These are phyloP conservation scores for Rhopalosiphum maidis DNA, from an alignment of 1,140 invertebrate species.

Conservation along the genomic window DNA sequence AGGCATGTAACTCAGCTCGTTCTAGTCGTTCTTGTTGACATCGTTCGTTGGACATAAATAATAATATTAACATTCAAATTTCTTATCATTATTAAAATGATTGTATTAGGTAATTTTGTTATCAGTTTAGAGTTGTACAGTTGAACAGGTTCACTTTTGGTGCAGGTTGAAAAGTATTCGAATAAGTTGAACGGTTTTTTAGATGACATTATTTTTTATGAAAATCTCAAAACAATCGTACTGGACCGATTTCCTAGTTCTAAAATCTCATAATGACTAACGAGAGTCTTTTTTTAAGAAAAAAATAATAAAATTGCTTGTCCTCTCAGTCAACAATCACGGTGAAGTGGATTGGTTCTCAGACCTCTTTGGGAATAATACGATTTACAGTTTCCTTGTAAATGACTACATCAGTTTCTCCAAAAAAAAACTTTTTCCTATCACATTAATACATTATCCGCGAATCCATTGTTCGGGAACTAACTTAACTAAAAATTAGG, in stretches of 20 bases:
- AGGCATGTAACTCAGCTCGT: no score
- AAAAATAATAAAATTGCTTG: neutral
- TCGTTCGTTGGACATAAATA: neutral
- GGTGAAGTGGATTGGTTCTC: neutral
- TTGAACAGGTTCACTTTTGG: no score
- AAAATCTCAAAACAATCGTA: neutral
- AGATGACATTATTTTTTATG: neutral
- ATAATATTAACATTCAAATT: neutral
- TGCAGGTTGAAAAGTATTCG: no score
- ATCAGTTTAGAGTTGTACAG: neutral
- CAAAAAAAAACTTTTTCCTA: constrained; percentile 46
- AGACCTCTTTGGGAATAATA: neutral
- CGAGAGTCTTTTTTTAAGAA: neutral
- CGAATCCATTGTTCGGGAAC: constrained; percentile 51
- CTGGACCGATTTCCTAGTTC: neutral
- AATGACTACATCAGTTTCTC: constrained; percentile 55
- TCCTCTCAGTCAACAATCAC: neutral
- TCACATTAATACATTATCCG: constrained; percentile 33
- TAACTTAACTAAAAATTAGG: neutral
- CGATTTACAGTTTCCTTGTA: constrained; percentile 15
- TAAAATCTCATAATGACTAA: neutral
- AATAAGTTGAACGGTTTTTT: no score
- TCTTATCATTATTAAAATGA: neutral
- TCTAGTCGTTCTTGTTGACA: neutral
- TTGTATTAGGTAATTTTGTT: neutral